Percentiles rank a stretch among this genome's conserved stretches.
phyloP scores from a whole-genome alignment of 2,797 vertebrate species.

The Leptoclinus maculatus region DNA sequence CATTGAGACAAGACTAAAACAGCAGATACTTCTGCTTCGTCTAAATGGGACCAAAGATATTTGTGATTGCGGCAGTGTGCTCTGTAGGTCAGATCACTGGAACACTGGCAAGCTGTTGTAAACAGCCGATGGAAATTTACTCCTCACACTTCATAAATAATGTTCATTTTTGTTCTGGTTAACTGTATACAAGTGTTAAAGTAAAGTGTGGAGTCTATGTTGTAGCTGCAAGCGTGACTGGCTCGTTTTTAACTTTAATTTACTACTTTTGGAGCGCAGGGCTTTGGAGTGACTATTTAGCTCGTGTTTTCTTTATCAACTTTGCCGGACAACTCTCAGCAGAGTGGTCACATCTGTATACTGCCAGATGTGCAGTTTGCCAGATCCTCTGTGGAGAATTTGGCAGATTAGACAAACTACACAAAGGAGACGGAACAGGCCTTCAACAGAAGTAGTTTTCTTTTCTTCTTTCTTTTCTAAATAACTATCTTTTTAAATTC shows the following conservation, averaged over 20 bases:
- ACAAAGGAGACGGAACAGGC: constrained; percentile 71
- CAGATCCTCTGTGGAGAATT: constrained; percentile 58
- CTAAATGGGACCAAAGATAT: constrained; percentile 73
- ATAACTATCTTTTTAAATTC: neutral
- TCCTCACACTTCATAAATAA: neutral
- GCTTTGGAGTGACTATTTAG: constrained; percentile 23
- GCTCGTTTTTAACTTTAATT: constrained; percentile 7
- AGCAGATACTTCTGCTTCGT: constrained; percentile 78
- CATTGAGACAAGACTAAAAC: constrained; percentile 64
- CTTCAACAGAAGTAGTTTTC: constrained; percentile 38
- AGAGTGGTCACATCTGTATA: constrained; percentile 59
- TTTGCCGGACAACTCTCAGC: constrained; percentile 53
- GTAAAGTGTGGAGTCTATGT: constrained; percentile 2
- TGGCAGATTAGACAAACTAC: constrained; percentile 62
- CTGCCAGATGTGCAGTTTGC: constrained; percentile 56
- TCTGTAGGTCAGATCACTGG: constrained; percentile 59
- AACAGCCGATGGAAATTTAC: constrained; percentile 40
- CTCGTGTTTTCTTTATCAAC: constrained; percentile 38
- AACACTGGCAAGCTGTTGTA: constrained; percentile 40
- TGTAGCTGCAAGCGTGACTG: neutral
- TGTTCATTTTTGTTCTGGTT: neutral
- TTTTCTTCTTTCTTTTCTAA: constrained; percentile 24
- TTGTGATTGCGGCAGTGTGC: constrained; percentile 49
- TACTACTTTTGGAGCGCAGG: neutral
- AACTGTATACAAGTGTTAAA: neutral